Conservation (phyloP, 2,113 vertebrate genomes). For the Brachionichthys hirsutus region DNA sequence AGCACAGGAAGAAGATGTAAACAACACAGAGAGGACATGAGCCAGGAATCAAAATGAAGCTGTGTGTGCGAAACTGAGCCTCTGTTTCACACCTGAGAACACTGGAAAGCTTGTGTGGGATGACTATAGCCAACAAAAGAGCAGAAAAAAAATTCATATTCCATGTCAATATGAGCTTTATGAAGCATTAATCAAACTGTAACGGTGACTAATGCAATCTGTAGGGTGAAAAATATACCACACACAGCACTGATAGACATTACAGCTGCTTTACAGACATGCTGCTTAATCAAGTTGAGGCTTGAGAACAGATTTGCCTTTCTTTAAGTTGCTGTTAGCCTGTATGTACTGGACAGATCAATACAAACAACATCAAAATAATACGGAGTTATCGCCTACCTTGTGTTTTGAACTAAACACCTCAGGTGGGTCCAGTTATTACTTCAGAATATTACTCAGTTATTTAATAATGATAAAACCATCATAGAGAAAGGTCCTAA, state of each 20-base stretch:
- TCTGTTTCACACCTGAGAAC: slow-evolving; percentile 12
- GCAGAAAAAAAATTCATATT: slow-evolving; percentile 30
- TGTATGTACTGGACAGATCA: not conserved
- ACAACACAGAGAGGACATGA: slow-evolving; percentile 2
- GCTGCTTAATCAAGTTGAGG: slow-evolving; percentile 3
- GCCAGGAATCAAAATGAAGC: slow-evolving; percentile 10
- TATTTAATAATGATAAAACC: too few species aligned
- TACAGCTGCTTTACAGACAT: slow-evolving; percentile 3
- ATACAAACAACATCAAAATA: not conserved
- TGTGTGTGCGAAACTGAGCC: slow-evolving; percentile 6
- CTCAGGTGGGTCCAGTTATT: not conserved
- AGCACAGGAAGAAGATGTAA: slow-evolving; percentile 10
- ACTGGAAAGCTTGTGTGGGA: slow-evolving; percentile 13
- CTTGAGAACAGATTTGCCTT: slow-evolving; percentile 1
- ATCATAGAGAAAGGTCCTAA: slow-evolving; percentile 25
- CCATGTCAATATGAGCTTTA: slow-evolving; percentile 19
- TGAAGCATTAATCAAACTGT: slow-evolving; percentile 33
- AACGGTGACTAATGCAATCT: slow-evolving; percentile 15
- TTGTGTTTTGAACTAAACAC: not conserved
- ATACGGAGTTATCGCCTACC: not conserved
- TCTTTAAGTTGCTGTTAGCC: not conserved
- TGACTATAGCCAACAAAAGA: slow-evolving; percentile 8
- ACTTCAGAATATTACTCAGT: too few species aligned
- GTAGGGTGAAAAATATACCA: slow-evolving; percentile 6
- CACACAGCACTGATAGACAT: not conserved